phyloP scores from a whole-genome alignment of 2,797 vertebrate genomes.

The Sebastes kiyomatsui region DNA sequence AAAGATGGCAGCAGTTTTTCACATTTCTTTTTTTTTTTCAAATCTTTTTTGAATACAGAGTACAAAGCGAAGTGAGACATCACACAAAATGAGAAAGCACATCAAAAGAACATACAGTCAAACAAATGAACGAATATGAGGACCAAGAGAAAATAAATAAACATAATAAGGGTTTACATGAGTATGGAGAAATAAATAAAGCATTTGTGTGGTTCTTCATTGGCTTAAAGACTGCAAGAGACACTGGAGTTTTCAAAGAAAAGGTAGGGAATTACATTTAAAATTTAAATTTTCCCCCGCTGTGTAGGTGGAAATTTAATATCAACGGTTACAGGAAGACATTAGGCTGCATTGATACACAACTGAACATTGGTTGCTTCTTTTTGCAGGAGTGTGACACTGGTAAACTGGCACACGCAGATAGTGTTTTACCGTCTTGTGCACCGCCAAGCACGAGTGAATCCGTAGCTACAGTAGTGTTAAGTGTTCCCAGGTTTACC shows the following conservation, averaged over 20 bases:
- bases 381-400: background rate
- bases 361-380: background rate
- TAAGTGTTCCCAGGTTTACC: constrained; percentile 21
- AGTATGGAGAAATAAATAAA: too few species aligned
- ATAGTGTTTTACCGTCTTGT: background rate
- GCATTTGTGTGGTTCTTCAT: background rate
- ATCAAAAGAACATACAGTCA: background rate
- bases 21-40: background rate
- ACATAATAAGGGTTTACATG: background rate
- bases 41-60: background rate
- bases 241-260: background rate
- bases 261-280: background rate
- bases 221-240: background rate
- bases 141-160: background rate
- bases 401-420: background rate
- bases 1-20: background rate
- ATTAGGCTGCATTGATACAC: background rate
- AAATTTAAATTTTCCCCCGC: background rate
- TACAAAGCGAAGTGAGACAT: background rate
- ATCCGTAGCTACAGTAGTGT: background rate
- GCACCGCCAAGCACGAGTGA: background rate
- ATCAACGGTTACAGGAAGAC: background rate
- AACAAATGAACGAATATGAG: background rate
- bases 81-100: background rate
- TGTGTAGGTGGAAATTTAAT: background rate